These are phyloP conservation scores for Diplolepis rosae DNA, from an alignment of 2,888 invertebrate species.

Conservation along the genomic window DNA sequence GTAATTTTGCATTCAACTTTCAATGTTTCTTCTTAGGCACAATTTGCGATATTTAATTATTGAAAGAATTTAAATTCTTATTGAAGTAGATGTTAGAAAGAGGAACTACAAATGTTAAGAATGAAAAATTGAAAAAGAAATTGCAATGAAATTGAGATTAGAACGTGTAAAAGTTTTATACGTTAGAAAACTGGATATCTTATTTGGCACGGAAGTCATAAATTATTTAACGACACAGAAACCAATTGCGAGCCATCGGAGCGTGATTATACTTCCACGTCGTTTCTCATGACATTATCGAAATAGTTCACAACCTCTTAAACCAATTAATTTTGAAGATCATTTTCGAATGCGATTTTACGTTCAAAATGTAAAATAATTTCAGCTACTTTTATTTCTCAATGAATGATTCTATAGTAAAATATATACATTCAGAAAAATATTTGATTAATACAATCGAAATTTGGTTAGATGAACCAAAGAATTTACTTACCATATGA, in stretches of 20 bases:
- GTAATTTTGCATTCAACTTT: too few species aligned
- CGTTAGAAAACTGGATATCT: constrained; percentile 27
- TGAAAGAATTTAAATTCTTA: not conserved
- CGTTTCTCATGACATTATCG: constrained; percentile 17
- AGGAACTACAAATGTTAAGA: not conserved
- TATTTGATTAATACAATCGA: too few species aligned
- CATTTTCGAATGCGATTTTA: too few species aligned
- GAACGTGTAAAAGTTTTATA: constrained; percentile 1
- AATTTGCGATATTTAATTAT: not conserved
- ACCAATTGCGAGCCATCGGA: constrained; percentile 13
- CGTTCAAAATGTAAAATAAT: too few species aligned
- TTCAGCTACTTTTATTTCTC: too few species aligned
- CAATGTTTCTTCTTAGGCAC: not conserved
- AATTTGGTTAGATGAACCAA: too few species aligned
- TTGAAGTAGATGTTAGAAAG: not conserved
- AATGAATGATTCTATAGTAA: too few species aligned
- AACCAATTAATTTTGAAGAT: not conserved
- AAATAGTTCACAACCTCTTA: constrained; percentile 21
- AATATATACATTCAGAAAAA: too few species aligned
- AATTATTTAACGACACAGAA: constrained; percentile 22
- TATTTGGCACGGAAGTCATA: constrained; percentile 29
- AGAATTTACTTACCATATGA: too few species aligned
- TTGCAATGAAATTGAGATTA: constrained; percentile 2
- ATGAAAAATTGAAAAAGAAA: constrained; percentile 1
- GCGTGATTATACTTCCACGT: not conserved